A percentile compares a stretch with the other conserved stretches of the same genome.
These are phyloP conservation scores for Pyxicephalus adspersus DNA, from an alignment of 2,113 vertebrate genomes.

Conservation along the genomic window DNA sequence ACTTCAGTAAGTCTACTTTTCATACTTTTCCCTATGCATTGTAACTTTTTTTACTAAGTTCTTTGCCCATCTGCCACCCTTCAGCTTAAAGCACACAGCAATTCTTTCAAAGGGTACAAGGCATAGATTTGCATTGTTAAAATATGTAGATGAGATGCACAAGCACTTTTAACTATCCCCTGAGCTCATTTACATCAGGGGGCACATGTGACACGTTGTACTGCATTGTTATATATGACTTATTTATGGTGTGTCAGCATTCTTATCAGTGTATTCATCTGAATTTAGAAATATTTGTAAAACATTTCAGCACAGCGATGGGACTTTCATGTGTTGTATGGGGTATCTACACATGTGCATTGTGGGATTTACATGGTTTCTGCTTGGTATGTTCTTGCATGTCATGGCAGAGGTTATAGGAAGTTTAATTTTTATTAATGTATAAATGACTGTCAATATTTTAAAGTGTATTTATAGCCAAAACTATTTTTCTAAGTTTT, in stretches of 20 bases:
- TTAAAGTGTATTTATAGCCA: too few species aligned
- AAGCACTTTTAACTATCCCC: conserved; percentile 11
- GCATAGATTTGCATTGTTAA: conserved; percentile 20
- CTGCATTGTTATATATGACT: background rate
- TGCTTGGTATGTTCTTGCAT: too few species aligned
- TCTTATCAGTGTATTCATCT: background rate
- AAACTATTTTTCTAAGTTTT: too few species aligned
- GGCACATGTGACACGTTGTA: background rate
- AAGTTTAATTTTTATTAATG: too few species aligned
- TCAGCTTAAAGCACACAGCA: background rate
- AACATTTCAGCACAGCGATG: too few species aligned
- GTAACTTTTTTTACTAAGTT: background rate
- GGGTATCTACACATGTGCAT: too few species aligned
- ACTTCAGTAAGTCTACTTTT: conserved; percentile 1
- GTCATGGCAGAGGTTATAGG: too few species aligned
- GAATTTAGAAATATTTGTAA: too few species aligned
- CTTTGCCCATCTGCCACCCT: conserved; percentile 17
- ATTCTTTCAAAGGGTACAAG: conserved; percentile 13
- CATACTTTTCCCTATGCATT: background rate
- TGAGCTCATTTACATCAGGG: background rate
- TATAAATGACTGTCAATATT: too few species aligned
- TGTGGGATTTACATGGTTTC: too few species aligned
- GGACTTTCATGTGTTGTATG: too few species aligned
- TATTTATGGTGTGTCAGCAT: background rate
- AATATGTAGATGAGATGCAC: background rate